Evolutionary conservation across 2,113 vertebrate species (phyloP).

Genomic region (Lepisosteus oculatus): DNA sequence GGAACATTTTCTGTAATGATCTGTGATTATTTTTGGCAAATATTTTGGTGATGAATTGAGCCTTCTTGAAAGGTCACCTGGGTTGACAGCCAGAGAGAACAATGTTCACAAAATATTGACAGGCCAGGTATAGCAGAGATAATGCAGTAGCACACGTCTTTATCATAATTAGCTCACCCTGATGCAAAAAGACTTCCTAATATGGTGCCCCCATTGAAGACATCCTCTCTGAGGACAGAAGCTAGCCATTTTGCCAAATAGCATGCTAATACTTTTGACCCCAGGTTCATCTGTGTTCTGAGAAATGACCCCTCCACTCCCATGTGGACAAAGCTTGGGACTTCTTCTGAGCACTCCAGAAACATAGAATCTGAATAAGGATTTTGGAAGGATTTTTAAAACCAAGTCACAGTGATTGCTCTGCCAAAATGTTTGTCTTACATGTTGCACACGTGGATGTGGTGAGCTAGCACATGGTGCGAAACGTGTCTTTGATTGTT

Average conservation of each 20-base stretch:
- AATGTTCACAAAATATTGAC: constrained; percentile 39
- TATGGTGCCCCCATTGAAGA: constrained; percentile 63
- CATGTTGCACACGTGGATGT: not conserved
- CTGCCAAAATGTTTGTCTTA: not conserved
- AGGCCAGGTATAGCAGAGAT: constrained; percentile 20
- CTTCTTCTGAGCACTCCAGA: not conserved
- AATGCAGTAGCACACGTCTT: constrained; percentile 37
- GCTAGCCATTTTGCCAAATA: constrained; percentile 55
- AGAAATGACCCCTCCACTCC: constrained; percentile 40
- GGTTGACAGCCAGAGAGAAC: constrained; percentile 27
- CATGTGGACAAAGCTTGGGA: constrained; percentile 32
- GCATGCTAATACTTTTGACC: constrained; percentile 71
- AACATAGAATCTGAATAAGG: not conserved
- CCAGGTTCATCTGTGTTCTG: constrained; percentile 40
- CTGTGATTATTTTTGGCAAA: constrained; percentile 66
- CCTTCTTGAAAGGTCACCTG: constrained; percentile 63
- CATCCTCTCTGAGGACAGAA: constrained; percentile 44
- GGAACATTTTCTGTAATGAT: constrained; percentile 57
- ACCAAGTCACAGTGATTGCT: not conserved
- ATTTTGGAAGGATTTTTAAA: not conserved
- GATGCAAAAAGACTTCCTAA: constrained; percentile 38
- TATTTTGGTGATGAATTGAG: constrained; percentile 65
- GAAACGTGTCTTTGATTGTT: too few species aligned
- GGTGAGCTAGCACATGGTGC: too few species aligned
- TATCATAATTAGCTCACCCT: constrained; percentile 55